These are phyloP conservation scores for Callospermophilus lateralis DNA, from an alignment of 2,113 vertebrate species.

Conservation along the genomic window DNA sequence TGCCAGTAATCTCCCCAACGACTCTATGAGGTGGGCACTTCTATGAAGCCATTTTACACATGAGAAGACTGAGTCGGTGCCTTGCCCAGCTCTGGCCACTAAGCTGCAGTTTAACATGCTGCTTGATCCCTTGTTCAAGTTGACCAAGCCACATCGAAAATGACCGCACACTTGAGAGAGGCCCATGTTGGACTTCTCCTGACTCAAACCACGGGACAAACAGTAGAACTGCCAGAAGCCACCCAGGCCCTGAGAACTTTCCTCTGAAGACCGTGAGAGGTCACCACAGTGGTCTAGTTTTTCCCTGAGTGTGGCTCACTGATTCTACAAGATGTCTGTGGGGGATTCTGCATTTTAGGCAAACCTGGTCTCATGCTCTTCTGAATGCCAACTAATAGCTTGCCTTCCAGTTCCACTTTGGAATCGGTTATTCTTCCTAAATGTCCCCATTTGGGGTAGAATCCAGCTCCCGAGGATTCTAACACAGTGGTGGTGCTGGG, in stretches of 20 bases:
- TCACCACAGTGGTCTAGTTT: neutral
- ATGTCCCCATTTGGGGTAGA: neutral
- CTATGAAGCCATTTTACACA: neutral
- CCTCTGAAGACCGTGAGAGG: neutral
- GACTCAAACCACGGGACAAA: neutral
- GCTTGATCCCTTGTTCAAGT: neutral
- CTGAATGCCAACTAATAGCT: neutral
- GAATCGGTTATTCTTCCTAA: neutral
- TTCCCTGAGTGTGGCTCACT: neutral
- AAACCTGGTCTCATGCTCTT: neutral
- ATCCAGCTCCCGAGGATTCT: neutral
- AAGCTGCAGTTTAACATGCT: rapidly evolving
- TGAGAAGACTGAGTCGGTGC: neutral
- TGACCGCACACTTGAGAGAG: rapidly evolving
- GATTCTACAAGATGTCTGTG: neutral
- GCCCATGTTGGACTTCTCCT: neutral
- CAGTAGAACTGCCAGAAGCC: neutral
- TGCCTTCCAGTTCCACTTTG: neutral
- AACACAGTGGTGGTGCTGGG: neutral
- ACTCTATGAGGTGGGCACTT: neutral
- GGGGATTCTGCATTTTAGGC: neutral
- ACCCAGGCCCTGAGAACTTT: neutral
- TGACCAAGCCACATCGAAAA: no score
- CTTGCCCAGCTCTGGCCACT: neutral
- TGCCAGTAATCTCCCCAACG: neutral